A percentile compares a stretch with the other conserved stretches of the same genome.
Evolutionary conservation across 2,797 vertebrate species (phyloP).

Genomic region (Falco berigora): DNA sequence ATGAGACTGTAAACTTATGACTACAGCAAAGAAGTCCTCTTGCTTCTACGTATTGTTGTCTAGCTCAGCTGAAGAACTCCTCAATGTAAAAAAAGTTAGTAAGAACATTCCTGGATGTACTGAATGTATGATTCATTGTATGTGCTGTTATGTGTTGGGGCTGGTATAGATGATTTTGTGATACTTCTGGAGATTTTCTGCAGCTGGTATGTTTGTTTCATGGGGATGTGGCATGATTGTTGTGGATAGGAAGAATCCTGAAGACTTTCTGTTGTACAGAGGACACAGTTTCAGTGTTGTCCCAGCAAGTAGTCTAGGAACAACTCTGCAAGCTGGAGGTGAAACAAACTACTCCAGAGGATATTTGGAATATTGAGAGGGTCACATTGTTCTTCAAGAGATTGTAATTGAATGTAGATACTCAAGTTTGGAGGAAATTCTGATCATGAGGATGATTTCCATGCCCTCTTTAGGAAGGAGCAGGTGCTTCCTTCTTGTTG

Average conservation of each 20-base stretch:
- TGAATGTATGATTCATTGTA: neutral
- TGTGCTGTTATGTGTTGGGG: neutral
- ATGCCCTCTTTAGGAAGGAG: neutral
- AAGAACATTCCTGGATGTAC: neutral
- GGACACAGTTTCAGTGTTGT: neutral
- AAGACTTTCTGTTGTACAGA: neutral
- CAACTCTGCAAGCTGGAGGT: neutral
- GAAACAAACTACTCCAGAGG: neutral
- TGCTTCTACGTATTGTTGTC: neutral
- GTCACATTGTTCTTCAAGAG: neutral
- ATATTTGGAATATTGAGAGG: neutral
- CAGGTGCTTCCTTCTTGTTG: neutral
- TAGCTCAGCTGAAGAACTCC: neutral
- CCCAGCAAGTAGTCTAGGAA: neutral
- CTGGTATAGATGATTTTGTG: neutral
- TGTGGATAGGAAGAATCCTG: neutral
- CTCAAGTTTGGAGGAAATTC: neutral
- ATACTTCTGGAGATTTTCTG: neutral
- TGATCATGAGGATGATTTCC: neutral
- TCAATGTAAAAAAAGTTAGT: neutral
- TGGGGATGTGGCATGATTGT: neutral
- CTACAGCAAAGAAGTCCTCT: neutral
- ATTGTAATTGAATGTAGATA: slow-evolving; percentile 11
- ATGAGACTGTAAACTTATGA: neutral
- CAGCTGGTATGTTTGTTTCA: neutral